Evolutionary conservation across 1,140 invertebrate genomes (phyloP), one percentile per base, ranked within the genome.

Genomic region (Drosophila leontia): DNA sequence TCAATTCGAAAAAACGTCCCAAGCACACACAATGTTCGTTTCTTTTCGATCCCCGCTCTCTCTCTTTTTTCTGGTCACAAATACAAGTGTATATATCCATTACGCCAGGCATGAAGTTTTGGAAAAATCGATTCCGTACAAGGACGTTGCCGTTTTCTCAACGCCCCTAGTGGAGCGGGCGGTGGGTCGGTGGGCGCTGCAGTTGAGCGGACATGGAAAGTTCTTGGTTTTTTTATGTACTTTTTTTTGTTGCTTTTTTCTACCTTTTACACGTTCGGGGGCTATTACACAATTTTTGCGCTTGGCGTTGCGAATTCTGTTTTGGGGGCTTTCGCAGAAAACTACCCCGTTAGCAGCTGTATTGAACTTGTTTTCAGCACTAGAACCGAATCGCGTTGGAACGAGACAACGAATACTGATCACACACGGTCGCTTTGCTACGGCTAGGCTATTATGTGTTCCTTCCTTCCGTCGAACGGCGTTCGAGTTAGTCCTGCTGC

Each of bases 111-210:
- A 91, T 91, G 87, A 81, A 91, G 87, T 91, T 86, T 85, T 91
- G 85, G 69, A 92, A 92, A 86, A 92, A 92, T 92, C 91, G 91
- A 92, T 92, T 88, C 78, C 76, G 71, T 80, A 91, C 91, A 92
- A 92, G 91, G 91, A 92, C 91, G 82, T 92, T 87, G 74, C 69
- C 82, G 69, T 75, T 71, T 63, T 69, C 57, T 65, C 39, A 61
- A 65, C 57, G 62, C 39, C 62, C 62, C 62, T 17, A 44, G 57
- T 35, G 62, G 57, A 37, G 65, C 45, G 19, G 23, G 26, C 60
- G 47, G 63, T 76, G 58, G 78, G 60, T 63, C 47, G 41, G 48
- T 83, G 50, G 58, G 76, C 82, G 62, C 60, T 90, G 76, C 80
- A 82, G 61, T 78, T 44, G 29, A 55, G 57, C 65, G 57, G 65